These are phyloP conservation scores for Calliopsis andreniformis DNA, from an alignment of 1,140 invertebrate genomes.

Conservation along the genomic window DNA sequence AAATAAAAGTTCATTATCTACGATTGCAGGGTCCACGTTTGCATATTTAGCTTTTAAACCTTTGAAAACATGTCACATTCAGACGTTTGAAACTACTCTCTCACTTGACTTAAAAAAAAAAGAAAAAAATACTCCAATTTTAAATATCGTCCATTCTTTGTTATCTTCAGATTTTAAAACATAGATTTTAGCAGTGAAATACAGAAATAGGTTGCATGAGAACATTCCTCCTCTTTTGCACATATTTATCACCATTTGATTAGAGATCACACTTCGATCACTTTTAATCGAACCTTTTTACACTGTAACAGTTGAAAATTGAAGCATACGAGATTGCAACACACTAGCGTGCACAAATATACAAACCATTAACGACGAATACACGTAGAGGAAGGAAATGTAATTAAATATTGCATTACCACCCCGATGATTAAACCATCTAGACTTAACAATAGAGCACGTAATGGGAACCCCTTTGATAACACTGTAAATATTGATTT, in stretches of 20 bases:
- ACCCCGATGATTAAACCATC: background rate
- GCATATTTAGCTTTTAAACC: background rate
- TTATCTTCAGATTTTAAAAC: background rate
- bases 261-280: background rate
- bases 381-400: background rate
- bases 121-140: background rate
- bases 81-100: too few relatives aligned
- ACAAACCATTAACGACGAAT: background rate
- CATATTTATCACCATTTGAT: background rate
- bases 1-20: background rate
- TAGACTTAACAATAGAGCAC: too few relatives aligned
- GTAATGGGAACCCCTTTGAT: background rate
- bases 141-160: background rate
- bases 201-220: background rate
- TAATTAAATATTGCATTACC: background rate
- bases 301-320: background rate
- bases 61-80: too few relatives aligned
- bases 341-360: background rate
- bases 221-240: background rate
- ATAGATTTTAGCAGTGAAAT: background rate
- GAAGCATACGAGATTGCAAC: background rate
- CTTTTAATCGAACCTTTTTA: background rate
- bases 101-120: too few relatives aligned
- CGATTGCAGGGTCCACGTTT: too few relatives aligned
- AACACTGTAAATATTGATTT: background rate